These are phyloP conservation scores for Leptopilina drosophilae DNA, from an alignment of 2,888 invertebrate genomes.

Conservation along the genomic window DNA sequence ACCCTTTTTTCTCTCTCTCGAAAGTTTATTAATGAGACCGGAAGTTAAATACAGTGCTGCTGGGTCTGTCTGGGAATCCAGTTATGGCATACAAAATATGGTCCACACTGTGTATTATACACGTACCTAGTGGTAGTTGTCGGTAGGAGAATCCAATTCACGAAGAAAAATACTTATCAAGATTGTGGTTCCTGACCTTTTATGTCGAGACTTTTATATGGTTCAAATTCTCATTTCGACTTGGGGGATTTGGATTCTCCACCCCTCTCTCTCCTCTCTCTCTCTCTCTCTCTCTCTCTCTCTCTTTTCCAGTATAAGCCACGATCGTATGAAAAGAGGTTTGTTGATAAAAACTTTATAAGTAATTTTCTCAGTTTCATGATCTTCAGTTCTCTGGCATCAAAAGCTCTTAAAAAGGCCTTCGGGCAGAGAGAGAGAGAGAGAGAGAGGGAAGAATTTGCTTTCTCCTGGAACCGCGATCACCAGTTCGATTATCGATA, in stretches of 20 bases:
- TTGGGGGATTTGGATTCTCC: background rate
- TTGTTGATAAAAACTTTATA: slow-evolving; percentile 46
- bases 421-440: background rate
- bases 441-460: background rate
- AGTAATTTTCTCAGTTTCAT: slow-evolving; percentile 60
- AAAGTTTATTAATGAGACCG: no score
- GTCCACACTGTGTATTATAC: background rate
- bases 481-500: slow-evolving; percentile 59
- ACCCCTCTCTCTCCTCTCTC: no score
- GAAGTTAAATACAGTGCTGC: no score
- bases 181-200: slow-evolving; percentile 15
- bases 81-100: slow-evolving; percentile 20
- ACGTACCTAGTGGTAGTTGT: background rate
- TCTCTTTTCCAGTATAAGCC: slow-evolving; percentile 41
- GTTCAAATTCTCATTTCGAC: slow-evolving; percentile 8
- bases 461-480: slow-evolving; percentile 51
- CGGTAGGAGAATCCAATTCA: slow-evolving; percentile 10
- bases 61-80: slow-evolving; percentile 10
- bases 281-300: no score
- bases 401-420: slow-evolving; percentile 38
- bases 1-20: no score
- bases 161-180: slow-evolving; percentile 31
- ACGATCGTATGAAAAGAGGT: slow-evolving; percentile 52
- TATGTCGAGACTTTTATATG: slow-evolving; percentile 11
- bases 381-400: slow-evolving; percentile 54